A percentile compares a stretch with the other conserved stretches of the same genome.
phyloP scores from a whole-genome alignment of 1,140 invertebrate genomes.

The Amphibalanus amphitrite region DNA sequence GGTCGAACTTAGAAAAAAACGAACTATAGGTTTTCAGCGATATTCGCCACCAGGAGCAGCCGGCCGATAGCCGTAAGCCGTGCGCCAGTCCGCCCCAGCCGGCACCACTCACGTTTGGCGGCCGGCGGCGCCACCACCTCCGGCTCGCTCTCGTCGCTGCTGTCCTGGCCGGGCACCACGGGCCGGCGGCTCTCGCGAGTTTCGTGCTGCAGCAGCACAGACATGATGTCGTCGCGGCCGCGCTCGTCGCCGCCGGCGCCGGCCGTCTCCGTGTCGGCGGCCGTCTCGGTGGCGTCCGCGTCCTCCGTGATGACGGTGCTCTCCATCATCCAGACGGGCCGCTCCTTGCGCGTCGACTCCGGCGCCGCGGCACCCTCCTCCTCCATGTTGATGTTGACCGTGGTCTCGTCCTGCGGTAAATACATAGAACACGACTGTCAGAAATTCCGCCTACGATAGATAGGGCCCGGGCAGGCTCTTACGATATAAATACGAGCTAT shows the following conservation, averaged over 20 bases:
- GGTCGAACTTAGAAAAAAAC: too few species aligned
- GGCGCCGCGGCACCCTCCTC: slow-evolving; percentile 9
- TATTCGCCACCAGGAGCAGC: too few species aligned
- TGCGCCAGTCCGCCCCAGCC: too few species aligned
- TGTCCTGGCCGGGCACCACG: neutral
- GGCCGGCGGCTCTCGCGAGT: neutral
- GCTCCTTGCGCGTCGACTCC: slow-evolving; percentile 23
- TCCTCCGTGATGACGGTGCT: slow-evolving; percentile 25
- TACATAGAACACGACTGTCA: too few species aligned
- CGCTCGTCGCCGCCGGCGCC: neutral
- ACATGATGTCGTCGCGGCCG: slow-evolving; percentile 4
- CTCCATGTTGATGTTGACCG: slow-evolving; percentile 26
- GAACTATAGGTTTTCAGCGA: too few species aligned
- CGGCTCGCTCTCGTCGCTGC: neutral
- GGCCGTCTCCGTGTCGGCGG: neutral
- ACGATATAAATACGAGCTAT: too few species aligned
- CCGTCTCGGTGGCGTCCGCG: neutral
- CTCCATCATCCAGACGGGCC: slow-evolving; percentile 31
- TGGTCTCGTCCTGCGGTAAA: slow-evolving; percentile 17
- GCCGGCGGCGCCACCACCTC: neutral
- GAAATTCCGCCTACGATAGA: too few species aligned
- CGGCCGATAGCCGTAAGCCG: too few species aligned
- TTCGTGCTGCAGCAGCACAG: slow-evolving; percentile 3
- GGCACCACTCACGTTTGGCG: neutral
- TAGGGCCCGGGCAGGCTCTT: too few species aligned